Percentiles rank a stretch among this genome's conserved stretches.
These are phyloP conservation scores for Hydriomena furcata DNA, from an alignment of 2,888 invertebrate genomes.

Conservation along the genomic window DNA sequence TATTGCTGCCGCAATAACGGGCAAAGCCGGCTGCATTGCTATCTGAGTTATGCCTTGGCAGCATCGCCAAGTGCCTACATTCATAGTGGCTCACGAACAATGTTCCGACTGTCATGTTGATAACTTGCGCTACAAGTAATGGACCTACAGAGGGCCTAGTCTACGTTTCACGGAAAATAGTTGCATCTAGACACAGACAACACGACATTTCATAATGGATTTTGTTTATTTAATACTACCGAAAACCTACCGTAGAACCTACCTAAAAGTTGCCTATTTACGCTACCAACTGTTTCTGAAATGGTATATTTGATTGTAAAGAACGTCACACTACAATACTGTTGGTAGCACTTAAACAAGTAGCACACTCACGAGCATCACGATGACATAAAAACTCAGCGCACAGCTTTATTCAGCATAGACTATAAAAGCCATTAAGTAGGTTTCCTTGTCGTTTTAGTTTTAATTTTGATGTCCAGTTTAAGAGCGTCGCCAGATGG, in stretches of 20 bases:
- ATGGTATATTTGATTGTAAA: no score
- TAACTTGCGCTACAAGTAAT: constrained; percentile 9
- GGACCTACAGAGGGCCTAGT: constrained; percentile 3
- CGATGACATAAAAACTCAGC: no score
- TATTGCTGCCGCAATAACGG: constrained; percentile 18
- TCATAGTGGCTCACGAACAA: constrained; percentile 7
- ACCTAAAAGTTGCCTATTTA: no score
- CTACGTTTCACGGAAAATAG: no score
- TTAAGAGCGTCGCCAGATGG: constrained; percentile 18
- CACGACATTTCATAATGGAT: no score
- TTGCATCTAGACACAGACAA: no score
- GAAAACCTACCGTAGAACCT: no score
- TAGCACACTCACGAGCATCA: no score
- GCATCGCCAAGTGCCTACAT: constrained; percentile 7
- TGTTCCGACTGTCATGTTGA: constrained; percentile 16
- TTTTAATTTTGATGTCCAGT: constrained; percentile 26
- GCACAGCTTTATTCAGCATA: not conserved
- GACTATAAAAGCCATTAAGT: constrained; percentile 18
- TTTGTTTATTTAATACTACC: no score
- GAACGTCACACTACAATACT: no score
- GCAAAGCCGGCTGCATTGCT: constrained; percentile 16
- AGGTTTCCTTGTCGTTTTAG: constrained; percentile 25
- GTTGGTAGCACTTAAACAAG: no score
- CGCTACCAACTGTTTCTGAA: no score
- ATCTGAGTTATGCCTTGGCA: constrained; percentile 25